Percentiles rank a stretch among this genome's conserved stretches.
Evolutionary conservation across 2,113 vertebrate genomes (phyloP).

Genomic region (Danionella cerebrum): DNA sequence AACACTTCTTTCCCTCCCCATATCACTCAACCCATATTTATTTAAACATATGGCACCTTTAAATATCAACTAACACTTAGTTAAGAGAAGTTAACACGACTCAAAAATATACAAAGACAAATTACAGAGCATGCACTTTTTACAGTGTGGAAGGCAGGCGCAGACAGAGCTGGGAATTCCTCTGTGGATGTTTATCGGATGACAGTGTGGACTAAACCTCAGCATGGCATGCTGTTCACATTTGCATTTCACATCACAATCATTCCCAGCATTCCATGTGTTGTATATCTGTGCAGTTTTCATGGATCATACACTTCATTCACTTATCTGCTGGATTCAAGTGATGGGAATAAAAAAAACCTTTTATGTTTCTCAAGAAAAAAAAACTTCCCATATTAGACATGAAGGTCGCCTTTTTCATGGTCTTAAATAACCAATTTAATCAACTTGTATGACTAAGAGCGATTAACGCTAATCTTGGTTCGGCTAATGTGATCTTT

Average conservation of each 20-base stretch:
- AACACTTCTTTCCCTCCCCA: too few species aligned
- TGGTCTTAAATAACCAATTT: conserved; percentile 51
- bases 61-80: too few species aligned
- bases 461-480: conserved; percentile 48
- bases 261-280: conserved; percentile 9
- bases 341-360: background rate
- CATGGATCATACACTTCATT: background rate
- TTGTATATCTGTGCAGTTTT: background rate
- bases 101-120: too few species aligned
- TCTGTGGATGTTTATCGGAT: background rate
- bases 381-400: conserved; percentile 47
- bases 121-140: too few species aligned
- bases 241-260: background rate
- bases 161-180: conserved; percentile 9
- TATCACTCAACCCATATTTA: too few species aligned
- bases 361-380: conserved; percentile 35
- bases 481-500: conserved; percentile 40
- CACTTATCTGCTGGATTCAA: background rate
- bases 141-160: background rate
- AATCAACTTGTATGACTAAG: conserved; percentile 40
- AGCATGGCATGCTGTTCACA: background rate
- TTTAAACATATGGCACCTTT: too few species aligned
- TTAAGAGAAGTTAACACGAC: too few species aligned
- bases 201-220: background rate
- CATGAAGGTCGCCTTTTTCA: conserved; percentile 51